phyloP scores from a whole-genome alignment of 2,113 vertebrate genomes.

The Deroptyus accipitrinus region DNA sequence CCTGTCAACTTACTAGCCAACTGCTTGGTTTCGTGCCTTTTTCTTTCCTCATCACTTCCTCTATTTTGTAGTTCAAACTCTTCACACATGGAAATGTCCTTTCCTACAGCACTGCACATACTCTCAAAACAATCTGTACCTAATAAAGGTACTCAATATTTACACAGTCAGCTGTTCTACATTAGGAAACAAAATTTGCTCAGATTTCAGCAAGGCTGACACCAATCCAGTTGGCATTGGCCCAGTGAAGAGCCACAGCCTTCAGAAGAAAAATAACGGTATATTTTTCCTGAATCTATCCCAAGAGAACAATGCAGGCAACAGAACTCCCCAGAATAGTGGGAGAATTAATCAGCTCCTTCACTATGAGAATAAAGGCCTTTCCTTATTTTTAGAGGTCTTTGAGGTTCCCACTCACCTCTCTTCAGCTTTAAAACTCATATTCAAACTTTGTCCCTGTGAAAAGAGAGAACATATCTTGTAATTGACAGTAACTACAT shows the following conservation, averaged over 20 bases:
- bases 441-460: slow-evolving; percentile 63
- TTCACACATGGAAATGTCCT: background rate
- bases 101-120: background rate
- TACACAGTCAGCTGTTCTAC: background rate
- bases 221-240: background rate
- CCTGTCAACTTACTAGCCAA: background rate
- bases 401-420: slow-evolving; percentile 60
- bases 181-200: background rate
- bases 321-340: background rate
- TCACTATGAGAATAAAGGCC: background rate
- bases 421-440: slow-evolving; percentile 71
- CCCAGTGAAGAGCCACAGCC: background rate
- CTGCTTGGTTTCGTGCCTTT: background rate
- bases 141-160: background rate
- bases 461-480: slow-evolving; percentile 15
- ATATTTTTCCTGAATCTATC: background rate
- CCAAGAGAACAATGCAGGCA: background rate
- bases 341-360: background rate
- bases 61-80: background rate
- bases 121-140: background rate
- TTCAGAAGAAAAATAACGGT: background rate
- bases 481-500: background rate
- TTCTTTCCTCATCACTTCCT: background rate
- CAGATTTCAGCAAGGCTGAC: background rate
- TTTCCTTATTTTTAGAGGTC: background rate